phyloP scores from a whole-genome alignment of 2,797 vertebrate genomes.

The Enteromius thamalakanensis region DNA sequence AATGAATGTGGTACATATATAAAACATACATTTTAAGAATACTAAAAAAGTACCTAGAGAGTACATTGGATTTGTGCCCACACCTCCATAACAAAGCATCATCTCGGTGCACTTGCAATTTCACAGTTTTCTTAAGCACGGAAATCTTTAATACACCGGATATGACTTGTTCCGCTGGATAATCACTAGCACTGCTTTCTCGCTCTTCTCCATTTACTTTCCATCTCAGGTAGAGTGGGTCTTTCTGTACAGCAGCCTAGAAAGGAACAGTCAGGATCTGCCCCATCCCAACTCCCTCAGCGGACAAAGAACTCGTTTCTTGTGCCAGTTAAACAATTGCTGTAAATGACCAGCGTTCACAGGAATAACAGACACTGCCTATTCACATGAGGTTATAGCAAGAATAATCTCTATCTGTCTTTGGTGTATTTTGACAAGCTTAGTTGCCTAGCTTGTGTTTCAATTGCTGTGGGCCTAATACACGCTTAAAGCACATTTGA shows the following conservation, averaged over 20 bases:
- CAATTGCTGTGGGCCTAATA: constrained; percentile 50
- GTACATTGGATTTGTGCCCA: background rate
- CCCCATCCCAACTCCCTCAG: constrained; percentile 69
- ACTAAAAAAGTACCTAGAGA: background rate
- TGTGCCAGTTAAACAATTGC: constrained; percentile 49
- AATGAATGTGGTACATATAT: no score
- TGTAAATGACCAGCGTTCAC: constrained; percentile 49
- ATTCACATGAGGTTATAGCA: constrained; percentile 40
- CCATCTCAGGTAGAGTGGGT: constrained; percentile 20
- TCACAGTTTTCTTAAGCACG: constrained; percentile 26
- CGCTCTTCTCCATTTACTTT: constrained; percentile 35
- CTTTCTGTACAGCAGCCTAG: constrained; percentile 30
- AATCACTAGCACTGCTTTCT: constrained; percentile 37
- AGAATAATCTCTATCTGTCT: constrained; percentile 40
- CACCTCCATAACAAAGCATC: background rate
- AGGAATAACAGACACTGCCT: constrained; percentile 49
- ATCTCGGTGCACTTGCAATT: background rate
- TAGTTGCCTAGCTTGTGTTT: constrained; percentile 56
- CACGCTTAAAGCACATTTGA: constrained; percentile 7
- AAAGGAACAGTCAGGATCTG: constrained; percentile 57
- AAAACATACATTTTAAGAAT: no score
- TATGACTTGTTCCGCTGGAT: background rate
- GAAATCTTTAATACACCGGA: constrained; percentile 29
- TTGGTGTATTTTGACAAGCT: constrained; percentile 58
- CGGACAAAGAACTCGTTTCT: constrained; percentile 69